Base-by-base conservation (phyloP, 2,113 vertebrate genomes). In the Piaya cayana region DNA sequence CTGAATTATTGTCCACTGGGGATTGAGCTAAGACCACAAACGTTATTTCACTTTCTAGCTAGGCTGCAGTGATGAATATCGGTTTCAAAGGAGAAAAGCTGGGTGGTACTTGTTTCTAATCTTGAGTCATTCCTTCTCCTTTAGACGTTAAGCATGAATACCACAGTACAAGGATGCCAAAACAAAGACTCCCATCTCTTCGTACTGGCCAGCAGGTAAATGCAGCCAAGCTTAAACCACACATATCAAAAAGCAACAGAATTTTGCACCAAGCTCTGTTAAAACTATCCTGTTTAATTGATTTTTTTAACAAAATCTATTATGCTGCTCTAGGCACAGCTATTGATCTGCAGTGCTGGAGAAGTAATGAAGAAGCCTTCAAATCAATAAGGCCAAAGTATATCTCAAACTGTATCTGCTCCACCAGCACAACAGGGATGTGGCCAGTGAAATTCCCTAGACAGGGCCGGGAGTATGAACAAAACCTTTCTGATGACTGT, bases 341-440 rank as follows among this genome's bases (percentile, higher is more conserved):
- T 97, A 98, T 98, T 93, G 97, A 98, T 97, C 96, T 59, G 93
- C 78, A 90, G 95, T 7, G 86, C 94, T 95, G 78, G 82, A 94
- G 96, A 96, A 95, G 96, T 97, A 97, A 98, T 97, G 98, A 98
- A 98, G 97, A 94, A 97, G 96, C 94, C 83, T 92, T 75, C 87
- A 84, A 96, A 98, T 98, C 98, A 95, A 98, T 98, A 97, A 97
- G 91, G 97, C 93, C 95, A 93, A 95, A 96, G 97, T 86, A 92
- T 95, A 86, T 96, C 97, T 96, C 84, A 80, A 88, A 96, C 84
- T 36, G 62, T 88, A 96, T 93, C 95, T 97, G 95, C 90, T 95
- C 84, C 68, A 93, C 76, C 91, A 75, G 64, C 93, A 93, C 49
- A 82, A 93, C 78, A 56, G 91, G 93, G 95, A 93, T 60, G 90